A percentile compares a stretch with the other conserved stretches of the same genome.
Conservation (phyloP, 2,888 invertebrate species). For the Netelia melanura region DNA sequence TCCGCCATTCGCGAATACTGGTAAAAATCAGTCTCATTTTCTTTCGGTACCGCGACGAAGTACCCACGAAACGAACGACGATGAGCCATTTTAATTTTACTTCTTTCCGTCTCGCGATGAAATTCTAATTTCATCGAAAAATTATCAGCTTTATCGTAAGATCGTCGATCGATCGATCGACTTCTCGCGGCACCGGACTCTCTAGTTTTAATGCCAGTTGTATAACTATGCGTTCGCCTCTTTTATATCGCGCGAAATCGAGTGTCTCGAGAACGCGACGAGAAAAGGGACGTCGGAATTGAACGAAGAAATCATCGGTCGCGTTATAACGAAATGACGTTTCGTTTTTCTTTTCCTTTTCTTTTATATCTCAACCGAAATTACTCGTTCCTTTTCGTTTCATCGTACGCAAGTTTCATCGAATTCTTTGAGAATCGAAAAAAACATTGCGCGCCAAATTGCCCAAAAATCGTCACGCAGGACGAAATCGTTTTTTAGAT, state of each 20-base stretch:
- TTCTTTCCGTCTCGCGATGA: constrained; percentile 38
- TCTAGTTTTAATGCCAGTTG: constrained; percentile 83
- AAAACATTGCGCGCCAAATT: not conserved
- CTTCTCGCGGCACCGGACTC: constrained; percentile 68
- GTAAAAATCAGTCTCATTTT: constrained; percentile 84
- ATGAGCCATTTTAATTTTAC: constrained; percentile 7
- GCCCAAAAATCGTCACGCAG: constrained; percentile 3
- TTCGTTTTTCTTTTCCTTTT: not conserved
- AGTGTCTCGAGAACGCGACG: not conserved
- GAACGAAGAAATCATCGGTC: constrained; percentile 12
- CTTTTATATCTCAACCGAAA: not conserved
- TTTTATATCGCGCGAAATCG: not conserved
- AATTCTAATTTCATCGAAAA: constrained; percentile 1
- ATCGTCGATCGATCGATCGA: too few relatives aligned
- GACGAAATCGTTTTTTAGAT: not conserved
- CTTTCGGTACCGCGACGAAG: constrained; percentile 68
- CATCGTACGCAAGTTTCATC: not conserved
- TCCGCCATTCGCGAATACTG: constrained; percentile 82
- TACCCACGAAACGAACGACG: constrained; percentile 32
- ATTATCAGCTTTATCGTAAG: too few relatives aligned
- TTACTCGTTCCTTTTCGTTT: constrained; percentile 9
- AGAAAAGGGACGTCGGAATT: constrained; percentile 1
- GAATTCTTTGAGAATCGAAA: constrained; percentile 11
- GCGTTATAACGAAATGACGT: not conserved
- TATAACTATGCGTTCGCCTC: constrained; percentile 75